These are phyloP conservation scores for Dasyprocta punctata DNA, from an alignment of 2,113 vertebrate genomes.

Conservation along the genomic window DNA sequence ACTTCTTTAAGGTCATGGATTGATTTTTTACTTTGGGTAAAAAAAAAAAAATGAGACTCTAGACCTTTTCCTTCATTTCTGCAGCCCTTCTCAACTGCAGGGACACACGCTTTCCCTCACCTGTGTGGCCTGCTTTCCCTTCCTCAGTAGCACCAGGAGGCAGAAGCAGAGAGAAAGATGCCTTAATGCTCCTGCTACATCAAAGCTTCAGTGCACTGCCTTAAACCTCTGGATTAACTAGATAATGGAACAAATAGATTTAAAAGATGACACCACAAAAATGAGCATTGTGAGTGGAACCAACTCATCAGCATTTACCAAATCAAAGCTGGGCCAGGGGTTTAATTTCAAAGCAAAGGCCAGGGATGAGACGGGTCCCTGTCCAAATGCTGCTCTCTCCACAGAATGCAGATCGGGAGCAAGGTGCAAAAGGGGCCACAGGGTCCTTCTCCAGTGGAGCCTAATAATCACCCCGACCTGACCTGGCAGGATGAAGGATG, in stretches of 20 bases:
- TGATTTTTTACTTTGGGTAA: slow-evolving; percentile 87
- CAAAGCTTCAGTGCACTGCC: not conserved
- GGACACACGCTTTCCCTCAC: not conserved
- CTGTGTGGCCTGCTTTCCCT: not conserved
- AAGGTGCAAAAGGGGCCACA: not conserved
- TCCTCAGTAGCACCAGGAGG: not conserved
- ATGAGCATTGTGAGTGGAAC: not conserved
- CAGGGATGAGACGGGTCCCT: not conserved
- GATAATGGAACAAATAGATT: slow-evolving; percentile 28
- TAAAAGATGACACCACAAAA: not conserved
- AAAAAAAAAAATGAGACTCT: slow-evolving; percentile 83
- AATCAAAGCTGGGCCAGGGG: not conserved
- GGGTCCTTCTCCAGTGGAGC: accelerated
- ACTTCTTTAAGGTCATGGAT: slow-evolving; percentile 90
- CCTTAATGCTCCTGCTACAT: not conserved
- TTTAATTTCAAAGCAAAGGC: not conserved
- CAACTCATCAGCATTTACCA: not conserved
- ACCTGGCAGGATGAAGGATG: not conserved
- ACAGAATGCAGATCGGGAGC: accelerated
- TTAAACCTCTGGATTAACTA: slow-evolving; percentile 34
- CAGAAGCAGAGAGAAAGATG: not conserved
- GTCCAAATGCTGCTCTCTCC: accelerated
- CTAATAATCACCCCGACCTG: not conserved
- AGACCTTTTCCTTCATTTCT: slow-evolving; percentile 66
- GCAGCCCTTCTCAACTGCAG: not conserved